phyloP scores from a whole-genome alignment of 2,888 invertebrate genomes.

The Melolontha melolontha region DNA sequence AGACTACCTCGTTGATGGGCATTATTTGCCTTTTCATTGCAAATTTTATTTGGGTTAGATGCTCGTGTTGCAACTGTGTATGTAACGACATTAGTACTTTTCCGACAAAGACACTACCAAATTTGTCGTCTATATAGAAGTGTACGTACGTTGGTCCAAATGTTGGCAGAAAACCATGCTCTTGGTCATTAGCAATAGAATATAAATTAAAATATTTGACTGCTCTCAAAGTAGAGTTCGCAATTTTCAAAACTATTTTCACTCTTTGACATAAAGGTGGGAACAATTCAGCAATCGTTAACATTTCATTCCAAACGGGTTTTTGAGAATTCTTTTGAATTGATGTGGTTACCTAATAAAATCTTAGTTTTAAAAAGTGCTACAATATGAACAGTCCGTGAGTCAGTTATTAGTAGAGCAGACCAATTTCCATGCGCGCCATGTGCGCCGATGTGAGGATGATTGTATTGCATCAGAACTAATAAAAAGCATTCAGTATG shows the following conservation, averaged over 20 bases:
- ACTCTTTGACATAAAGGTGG: constrained; percentile 83
- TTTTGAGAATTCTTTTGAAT: constrained; percentile 71
- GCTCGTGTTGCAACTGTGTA: constrained; percentile 74
- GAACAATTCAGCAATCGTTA: constrained; percentile 84
- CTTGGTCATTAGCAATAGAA: constrained; percentile 72
- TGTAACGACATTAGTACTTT: constrained; percentile 79
- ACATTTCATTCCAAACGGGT: constrained; percentile 82
- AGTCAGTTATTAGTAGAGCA: no score
- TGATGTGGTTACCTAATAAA: constrained; percentile 69
- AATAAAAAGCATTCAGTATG: no score
- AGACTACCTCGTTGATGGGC: constrained; percentile 55
- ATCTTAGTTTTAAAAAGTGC: no score
- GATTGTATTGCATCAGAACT: no score
- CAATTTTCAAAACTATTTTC: constrained; percentile 73
- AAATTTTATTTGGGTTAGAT: constrained; percentile 63
- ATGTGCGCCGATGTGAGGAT: no score
- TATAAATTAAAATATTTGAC: constrained; percentile 70
- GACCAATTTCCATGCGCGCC: no score
- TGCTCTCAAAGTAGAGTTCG: constrained; percentile 59
- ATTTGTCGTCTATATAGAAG: constrained; percentile 74
- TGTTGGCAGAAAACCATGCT: constrained; percentile 80
- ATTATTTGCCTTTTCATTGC: constrained; percentile 54
- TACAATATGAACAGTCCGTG: constrained; percentile 10
- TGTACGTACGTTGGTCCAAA: constrained; percentile 87
- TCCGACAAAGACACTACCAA: constrained; percentile 76